Evolutionary conservation across 1,140 invertebrate genomes (phyloP).

Genomic region (Ectropis grisescens): DNA sequence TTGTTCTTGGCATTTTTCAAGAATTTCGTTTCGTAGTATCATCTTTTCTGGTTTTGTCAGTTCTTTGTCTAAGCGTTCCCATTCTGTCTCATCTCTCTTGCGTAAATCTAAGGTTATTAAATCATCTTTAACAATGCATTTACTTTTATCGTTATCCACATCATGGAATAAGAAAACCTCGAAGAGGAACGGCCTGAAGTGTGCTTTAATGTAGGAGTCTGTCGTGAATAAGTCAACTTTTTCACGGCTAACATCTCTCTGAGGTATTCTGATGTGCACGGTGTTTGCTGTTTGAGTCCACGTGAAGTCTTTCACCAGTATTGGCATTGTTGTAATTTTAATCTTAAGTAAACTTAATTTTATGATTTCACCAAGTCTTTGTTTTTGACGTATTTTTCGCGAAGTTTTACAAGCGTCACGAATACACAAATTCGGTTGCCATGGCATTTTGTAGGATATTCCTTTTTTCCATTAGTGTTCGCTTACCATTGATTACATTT

Average conservation of each 20-base stretch:
- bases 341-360: constrained; percentile 4
- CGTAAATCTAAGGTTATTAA: constrained; percentile 73
- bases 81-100: constrained; percentile 69
- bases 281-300: constrained; percentile 75
- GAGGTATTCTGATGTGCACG: constrained; percentile 72
- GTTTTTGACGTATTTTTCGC: too few species aligned
- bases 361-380: too few species aligned
- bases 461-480: too few species aligned
- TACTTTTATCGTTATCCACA: constrained; percentile 71
- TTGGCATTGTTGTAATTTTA: constrained; percentile 73
- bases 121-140: constrained; percentile 70
- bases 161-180: constrained; percentile 74
- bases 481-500: too few species aligned
- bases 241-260: constrained; percentile 61
- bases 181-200: constrained; percentile 76
- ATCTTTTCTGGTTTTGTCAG: constrained; percentile 70
- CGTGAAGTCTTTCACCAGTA: constrained; percentile 77
- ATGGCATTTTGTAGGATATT: too few species aligned
- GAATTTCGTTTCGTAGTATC: constrained; percentile 61
- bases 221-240: constrained; percentile 76
- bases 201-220: constrained; percentile 76
- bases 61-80: constrained; percentile 71
- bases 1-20: constrained; percentile 70
- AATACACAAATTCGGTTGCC: too few species aligned
- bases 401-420: too few species aligned